A percentile compares a stretch with the other conserved stretches of the same genome.
These are phyloP conservation scores for Peromyscus attwateri DNA, from an alignment of 2,797 vertebrate genomes.

Conservation along the genomic window DNA sequence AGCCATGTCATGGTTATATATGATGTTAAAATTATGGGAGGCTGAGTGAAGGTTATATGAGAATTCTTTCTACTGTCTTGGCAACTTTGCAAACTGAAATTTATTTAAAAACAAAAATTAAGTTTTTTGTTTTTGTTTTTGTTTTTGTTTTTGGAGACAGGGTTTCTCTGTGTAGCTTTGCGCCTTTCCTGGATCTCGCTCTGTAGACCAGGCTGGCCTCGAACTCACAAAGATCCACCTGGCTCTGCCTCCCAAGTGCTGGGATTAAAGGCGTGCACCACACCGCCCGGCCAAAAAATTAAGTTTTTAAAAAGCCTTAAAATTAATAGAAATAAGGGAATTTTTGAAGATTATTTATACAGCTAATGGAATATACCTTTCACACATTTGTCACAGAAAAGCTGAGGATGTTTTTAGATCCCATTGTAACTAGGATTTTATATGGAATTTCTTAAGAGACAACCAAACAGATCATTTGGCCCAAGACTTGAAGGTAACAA, in stretches of 20 bases:
- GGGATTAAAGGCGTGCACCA: no score
- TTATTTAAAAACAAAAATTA: slow-evolving; percentile 6
- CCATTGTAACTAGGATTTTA: slow-evolving; percentile 33
- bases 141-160: no score
- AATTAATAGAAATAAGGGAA: neutral
- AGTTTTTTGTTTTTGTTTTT: no score
- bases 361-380: neutral
- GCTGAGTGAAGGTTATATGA: neutral
- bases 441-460: neutral
- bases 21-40: neutral
- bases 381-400: neutral
- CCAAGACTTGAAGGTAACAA: neutral
- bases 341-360: slow-evolving; percentile 20
- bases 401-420: neutral
- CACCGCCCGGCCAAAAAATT: no score
- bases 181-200: no score
- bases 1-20: neutral
- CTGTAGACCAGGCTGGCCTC: no score
- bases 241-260: no score
- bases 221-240: no score
- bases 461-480: neutral
- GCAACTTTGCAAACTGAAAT: neutral
- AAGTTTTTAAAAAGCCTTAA: neutral
- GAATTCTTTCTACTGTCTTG: neutral
- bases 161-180: no score